These are phyloP conservation scores for Riparia riparia DNA, from an alignment of 2,113 vertebrate genomes.

Conservation along the genomic window DNA sequence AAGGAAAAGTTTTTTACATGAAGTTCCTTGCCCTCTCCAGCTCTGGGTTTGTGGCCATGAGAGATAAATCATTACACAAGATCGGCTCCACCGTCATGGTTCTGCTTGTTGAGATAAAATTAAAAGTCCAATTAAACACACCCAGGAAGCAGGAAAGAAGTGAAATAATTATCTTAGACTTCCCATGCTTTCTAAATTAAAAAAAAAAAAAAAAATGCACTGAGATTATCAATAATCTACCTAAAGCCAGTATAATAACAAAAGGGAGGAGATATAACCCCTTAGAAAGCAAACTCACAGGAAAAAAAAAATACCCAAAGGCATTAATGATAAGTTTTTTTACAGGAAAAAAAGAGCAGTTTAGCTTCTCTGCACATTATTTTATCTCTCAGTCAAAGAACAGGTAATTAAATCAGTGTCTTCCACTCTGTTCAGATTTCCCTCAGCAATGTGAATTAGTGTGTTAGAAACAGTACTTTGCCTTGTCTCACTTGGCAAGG, in stretches of 20 bases:
- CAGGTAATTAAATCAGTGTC: not conserved
- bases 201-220: not conserved
- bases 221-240: not conserved
- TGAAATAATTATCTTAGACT: not conserved
- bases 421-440: not conserved
- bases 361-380: not conserved
- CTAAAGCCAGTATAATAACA: not conserved
- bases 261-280: not conserved
- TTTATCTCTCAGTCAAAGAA: not conserved
- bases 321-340: not conserved
- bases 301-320: not conserved
- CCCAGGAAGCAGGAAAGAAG: not conserved
- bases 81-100: not conserved
- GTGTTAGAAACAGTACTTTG: not conserved
- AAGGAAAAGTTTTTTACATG: not conserved
- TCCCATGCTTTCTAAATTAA: not conserved
- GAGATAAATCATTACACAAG: not conserved
- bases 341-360: not conserved
- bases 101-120: slow-evolving; percentile 21
- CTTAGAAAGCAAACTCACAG: not conserved
- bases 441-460: not conserved
- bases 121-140: slow-evolving; percentile 28
- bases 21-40: not conserved
- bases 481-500: not conserved
- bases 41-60: not conserved